phyloP scores from a whole-genome alignment of 1,140 invertebrate genomes.

The Heliconius hewitsoni region DNA sequence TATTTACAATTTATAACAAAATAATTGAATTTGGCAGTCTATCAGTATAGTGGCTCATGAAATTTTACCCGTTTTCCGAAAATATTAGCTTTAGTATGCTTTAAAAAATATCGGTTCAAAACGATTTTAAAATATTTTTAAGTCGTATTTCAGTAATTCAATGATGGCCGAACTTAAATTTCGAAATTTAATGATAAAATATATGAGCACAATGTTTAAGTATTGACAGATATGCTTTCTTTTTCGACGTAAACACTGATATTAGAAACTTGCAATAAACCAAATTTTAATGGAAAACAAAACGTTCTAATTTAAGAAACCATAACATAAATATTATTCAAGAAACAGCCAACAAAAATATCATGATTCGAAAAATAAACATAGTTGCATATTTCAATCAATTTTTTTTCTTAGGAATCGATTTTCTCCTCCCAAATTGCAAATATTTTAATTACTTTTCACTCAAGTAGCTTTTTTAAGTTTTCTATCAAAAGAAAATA shows the following conservation, averaged over 20 bases:
- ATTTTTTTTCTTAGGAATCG: neutral
- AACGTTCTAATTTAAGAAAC: conserved; percentile 38
- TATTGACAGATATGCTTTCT: conserved; percentile 9
- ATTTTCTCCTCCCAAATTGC: neutral
- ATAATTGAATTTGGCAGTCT: neutral
- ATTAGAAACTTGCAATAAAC: conserved; percentile 22
- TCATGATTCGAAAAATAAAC: conserved; percentile 18
- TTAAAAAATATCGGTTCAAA: too few relatives aligned
- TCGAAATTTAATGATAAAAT: neutral
- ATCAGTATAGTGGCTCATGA: too few relatives aligned
- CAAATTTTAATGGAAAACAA: conserved; percentile 35
- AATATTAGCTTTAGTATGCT: too few relatives aligned
- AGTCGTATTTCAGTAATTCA: too few relatives aligned
- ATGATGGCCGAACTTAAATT: too few relatives aligned
- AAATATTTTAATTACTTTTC: conserved; percentile 9
- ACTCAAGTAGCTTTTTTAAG: neutral
- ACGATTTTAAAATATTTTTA: too few relatives aligned
- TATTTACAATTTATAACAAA: neutral
- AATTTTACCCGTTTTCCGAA: too few relatives aligned
- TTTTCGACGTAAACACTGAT: neutral
- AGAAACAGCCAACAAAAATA: conserved; percentile 35
- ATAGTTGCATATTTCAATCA: neutral
- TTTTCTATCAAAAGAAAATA: neutral
- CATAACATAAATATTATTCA: conserved; percentile 42
- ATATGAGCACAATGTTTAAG: neutral